Evolutionary conservation across 2,888 invertebrate species (phyloP).

Genomic region (Nephrotoma appendiculata): DNA sequence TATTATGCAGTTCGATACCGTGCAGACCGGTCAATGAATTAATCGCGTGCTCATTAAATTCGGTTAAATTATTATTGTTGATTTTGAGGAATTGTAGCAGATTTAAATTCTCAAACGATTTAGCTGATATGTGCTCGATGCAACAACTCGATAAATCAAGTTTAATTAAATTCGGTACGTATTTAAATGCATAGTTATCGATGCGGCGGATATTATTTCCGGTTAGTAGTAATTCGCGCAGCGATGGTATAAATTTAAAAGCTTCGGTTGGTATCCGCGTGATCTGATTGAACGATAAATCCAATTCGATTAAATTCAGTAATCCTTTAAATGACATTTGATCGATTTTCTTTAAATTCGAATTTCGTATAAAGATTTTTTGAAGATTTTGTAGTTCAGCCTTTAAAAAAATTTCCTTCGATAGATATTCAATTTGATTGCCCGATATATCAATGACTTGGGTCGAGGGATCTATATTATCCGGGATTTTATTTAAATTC

Average conservation of each 20-base stretch:
- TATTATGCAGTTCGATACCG: slow-evolving; percentile 60
- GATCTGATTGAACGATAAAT: slow-evolving; percentile 62
- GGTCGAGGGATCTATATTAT: slow-evolving; percentile 63
- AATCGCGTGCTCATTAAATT: slow-evolving; percentile 47
- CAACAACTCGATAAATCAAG: slow-evolving; percentile 63
- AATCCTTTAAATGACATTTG: slow-evolving; percentile 61
- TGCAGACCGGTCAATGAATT: slow-evolving; percentile 51
- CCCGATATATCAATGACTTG: slow-evolving; percentile 73
- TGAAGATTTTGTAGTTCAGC: slow-evolving; percentile 67
- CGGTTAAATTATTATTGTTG: slow-evolving; percentile 55
- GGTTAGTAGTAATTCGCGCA: slow-evolving; percentile 57
- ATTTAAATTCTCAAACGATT: slow-evolving; percentile 54
- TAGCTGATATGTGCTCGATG: slow-evolving; percentile 51
- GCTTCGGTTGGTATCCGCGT: slow-evolving; percentile 58
- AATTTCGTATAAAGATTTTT: slow-evolving; percentile 58
- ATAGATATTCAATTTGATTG: slow-evolving; percentile 62
- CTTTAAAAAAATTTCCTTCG: slow-evolving; percentile 57
- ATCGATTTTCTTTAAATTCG: slow-evolving; percentile 65
- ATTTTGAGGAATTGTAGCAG: slow-evolving; percentile 59
- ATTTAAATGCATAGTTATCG: slow-evolving; percentile 50
- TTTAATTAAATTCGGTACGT: slow-evolving; percentile 55
- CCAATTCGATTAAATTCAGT: slow-evolving; percentile 70
- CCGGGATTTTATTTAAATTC: slow-evolving; percentile 61
- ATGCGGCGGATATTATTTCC: slow-evolving; percentile 62
- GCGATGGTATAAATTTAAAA: slow-evolving; percentile 58